Evolutionary conservation across 2,113 vertebrate genomes (phyloP).

Genomic region (Rhombomys opimus): DNA sequence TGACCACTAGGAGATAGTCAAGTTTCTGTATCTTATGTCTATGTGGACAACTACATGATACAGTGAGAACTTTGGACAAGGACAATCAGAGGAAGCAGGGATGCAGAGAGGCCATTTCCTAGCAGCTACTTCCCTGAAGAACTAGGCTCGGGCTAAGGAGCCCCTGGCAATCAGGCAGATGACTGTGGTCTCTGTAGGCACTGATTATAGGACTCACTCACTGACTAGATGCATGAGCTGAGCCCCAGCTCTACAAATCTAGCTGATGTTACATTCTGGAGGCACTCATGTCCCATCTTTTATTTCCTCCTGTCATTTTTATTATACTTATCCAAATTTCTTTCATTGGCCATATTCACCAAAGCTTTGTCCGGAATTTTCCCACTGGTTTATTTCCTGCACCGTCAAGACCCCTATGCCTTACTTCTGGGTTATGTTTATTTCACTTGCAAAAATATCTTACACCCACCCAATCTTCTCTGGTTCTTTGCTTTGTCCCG

Average conservation of each 20-base stretch:
- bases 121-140: background rate
- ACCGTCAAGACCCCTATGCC: background rate
- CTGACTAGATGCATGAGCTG: background rate
- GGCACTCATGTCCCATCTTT: background rate
- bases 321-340: background rate
- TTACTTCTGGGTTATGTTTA: background rate
- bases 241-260: background rate
- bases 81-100: slow-evolving; percentile 6
- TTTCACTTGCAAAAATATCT: background rate
- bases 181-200: background rate
- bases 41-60: background rate
- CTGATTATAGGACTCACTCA: background rate
- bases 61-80: background rate
- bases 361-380: background rate
- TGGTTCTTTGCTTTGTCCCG: background rate
- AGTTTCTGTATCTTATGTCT: background rate
- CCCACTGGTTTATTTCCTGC: background rate
- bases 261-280: background rate
- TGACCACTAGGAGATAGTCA: background rate
- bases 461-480: background rate
- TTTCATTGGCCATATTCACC: background rate
- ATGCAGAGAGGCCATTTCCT: background rate
- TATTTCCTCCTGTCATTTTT: background rate
- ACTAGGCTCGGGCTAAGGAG: background rate
- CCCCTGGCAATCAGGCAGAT: background rate